Evolutionary conservation across 2,888 invertebrate species (phyloP), one percentile per base, ranked within the genome.

Genomic region (Molanna angustata): DNA sequence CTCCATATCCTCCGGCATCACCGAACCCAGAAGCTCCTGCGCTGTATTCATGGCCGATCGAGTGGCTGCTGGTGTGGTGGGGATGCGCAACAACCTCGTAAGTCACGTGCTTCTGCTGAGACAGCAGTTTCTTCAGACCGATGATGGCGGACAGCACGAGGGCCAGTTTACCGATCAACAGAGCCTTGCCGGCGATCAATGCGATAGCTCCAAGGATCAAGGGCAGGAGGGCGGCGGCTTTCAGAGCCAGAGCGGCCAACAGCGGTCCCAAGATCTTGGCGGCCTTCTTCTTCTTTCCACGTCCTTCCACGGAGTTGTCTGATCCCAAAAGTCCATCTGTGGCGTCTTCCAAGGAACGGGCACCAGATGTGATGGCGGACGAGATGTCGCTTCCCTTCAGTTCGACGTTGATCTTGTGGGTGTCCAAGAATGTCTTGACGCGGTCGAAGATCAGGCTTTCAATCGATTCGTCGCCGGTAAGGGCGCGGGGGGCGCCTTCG

Each of bases 31-130:
- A 70, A 52, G 71, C 70, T 39, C 73, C 72, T 20, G 66, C 75
- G 52, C 79, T 76, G 61, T 79, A 79, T 50, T 73, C 74, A 54
- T 88, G 88, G 60, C 87, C 85, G 50, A 82, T 80, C 54, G 84
- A 80, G 66, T 84, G 84, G 64, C 83, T 81, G 60, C 82, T 77
- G 56, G 83, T 79, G 68, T 90, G 89, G 64, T 90, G 90, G 48
- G 90, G 90, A 69, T 91, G 91, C 0, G 89, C 84, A 0, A 91
- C 89, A 27, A 91, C 90, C 67, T 91, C 91, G 66, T 91, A 91
- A 3, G 91, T 91, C 59, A 91, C 91, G 66, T 90, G 90, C 67
- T 90, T 91, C 71, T 88, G 86, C 65, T 86, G 85, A 1, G 86
- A 84, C 60, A 91, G 71, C 45, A 91, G 74, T 68, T 91, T 91